Evolutionary conservation across 2,113 vertebrate species (phyloP), one percentile per base, ranked within the genome.

Genomic region (Orientallactaga bullata): DNA sequence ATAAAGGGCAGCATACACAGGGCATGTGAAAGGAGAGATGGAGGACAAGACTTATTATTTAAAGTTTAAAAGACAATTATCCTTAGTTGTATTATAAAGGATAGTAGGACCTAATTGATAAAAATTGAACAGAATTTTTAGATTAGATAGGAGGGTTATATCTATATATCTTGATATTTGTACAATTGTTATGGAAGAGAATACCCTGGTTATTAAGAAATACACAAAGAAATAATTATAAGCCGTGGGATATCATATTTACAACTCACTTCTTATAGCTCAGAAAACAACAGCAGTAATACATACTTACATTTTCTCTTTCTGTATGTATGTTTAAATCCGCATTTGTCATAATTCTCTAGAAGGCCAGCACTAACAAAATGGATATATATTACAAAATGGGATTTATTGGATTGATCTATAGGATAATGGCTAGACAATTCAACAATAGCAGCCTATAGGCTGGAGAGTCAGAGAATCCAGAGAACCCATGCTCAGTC

Each of bases 51-150:
- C 61, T 94, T 88, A 81, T 68, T 77, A 83, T 32, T 28, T 77
- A 60, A 76, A 47, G 39, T 93, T 61, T 77, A 66, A 85, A 90
- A 82, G 74, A 37, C 21, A 73, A 18, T 68, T 88, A 88, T 82
- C 42, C 63, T 69, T 18, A 42, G 20, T 60, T 72, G 71, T 42
- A 0, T 42, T 81, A 35, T 32, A 66, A 84, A 93, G 20, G 51
- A 42, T 30, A 72, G 24, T 28, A 71, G 23, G 1, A 20, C 47
- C 18, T n/a, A 81, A 39, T 15, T 47, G 55, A 61, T 47, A 13
- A 85, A 35, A 72, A 61, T 20, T 39, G 28, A 68, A 58, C 63
- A 81, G 42, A 71, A 71, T 77, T n/a, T 81, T 20, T 55, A 39
- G 37, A 17, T 74, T 32, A 15, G 51, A 35, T 23, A 90, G 47